Base-by-base conservation (phyloP, 2,888 invertebrate species). In the Oxystoma pomonae region DNA sequence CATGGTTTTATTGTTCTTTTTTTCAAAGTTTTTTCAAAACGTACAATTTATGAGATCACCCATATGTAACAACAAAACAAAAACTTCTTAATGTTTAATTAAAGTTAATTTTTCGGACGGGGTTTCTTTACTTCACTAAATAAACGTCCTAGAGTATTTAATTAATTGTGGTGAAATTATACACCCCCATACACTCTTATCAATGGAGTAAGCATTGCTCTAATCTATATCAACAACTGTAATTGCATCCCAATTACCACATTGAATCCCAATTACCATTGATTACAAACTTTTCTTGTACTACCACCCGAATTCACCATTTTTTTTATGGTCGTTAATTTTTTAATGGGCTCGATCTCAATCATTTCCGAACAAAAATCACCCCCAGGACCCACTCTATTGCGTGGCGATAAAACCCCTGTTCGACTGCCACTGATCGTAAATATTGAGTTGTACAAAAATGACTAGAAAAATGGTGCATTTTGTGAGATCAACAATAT, bases 381-480 rank as follows among this genome's bases (percentile, higher is more conserved):
- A 1, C 71, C 72, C 17, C 69, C 68, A 5, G 71, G 65, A 7
- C 69, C 72, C 49, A 70, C 64, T 35, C 35, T 35, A 35, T 35
- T 35, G 3, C 12, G 35, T 7, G 5, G 35, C 3, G 35, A 35
- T 12, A 35, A 35, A 35, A 35, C 5, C 12, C 35, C 35, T 35
- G 35, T 35, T 20, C 69, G 65, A 18, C 65, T 62, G 17, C 61
- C 69, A 17, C 68, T 69, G 16, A 69, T 69, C 7, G 67, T 72
- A 57, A 72, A 68, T 1, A 69, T 70, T 16, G 71, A 69, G 66
- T 76, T 76, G 17, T 77, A 77, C 1, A 78, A 78, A 0, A 77
- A 78, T 67, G 69, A 19, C 57, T 58, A 1, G 70, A 69, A 1
- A 69, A 69, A 55, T 62, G 64, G 1, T 67, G 66, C 50, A 58